These are phyloP conservation scores for Phallusia fumigata DNA, from an alignment of 23 tunicate genomes.

Conservation along the genomic window DNA sequence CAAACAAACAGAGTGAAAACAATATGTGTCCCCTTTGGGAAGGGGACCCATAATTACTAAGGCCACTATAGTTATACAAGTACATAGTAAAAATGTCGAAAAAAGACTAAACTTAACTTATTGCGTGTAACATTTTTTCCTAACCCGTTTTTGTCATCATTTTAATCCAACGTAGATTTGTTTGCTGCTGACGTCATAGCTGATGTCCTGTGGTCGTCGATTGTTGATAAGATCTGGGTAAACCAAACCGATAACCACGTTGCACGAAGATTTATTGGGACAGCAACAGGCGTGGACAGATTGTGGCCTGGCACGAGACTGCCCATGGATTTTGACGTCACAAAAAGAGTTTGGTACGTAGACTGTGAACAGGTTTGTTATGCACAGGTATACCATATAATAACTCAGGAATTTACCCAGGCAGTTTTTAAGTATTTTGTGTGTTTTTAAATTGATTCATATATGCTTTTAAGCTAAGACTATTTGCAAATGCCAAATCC, in stretches of 20 bases:
- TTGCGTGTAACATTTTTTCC: no score
- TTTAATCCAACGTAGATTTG: neutral
- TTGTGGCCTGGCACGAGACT: constrained; percentile 48
- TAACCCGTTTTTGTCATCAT: neutral
- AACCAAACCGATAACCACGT: constrained; percentile 19
- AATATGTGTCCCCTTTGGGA: no score
- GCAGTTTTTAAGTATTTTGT: no score
- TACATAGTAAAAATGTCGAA: no score
- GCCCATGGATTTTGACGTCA: constrained; percentile 31
- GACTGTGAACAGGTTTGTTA: neutral
- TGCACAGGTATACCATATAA: neutral
- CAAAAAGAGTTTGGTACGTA: constrained; percentile 39
- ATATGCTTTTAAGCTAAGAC: no score
- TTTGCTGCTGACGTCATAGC: constrained; percentile 31
- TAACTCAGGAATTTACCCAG: no score
- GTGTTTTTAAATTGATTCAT: no score
- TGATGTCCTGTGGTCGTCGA: constrained; percentile 64
- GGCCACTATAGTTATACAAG: no score
- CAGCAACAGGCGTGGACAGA: constrained; percentile 40
- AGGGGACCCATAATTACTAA: no score
- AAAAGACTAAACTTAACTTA: no score
- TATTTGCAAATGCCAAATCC: no score
- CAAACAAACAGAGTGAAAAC: no score
- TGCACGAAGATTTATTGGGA: constrained; percentile 36
- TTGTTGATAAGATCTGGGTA: constrained; percentile 46